These are phyloP conservation scores for Gonocerus acuteangulatus DNA, from an alignment of 2,888 invertebrate species.

Conservation along the genomic window DNA sequence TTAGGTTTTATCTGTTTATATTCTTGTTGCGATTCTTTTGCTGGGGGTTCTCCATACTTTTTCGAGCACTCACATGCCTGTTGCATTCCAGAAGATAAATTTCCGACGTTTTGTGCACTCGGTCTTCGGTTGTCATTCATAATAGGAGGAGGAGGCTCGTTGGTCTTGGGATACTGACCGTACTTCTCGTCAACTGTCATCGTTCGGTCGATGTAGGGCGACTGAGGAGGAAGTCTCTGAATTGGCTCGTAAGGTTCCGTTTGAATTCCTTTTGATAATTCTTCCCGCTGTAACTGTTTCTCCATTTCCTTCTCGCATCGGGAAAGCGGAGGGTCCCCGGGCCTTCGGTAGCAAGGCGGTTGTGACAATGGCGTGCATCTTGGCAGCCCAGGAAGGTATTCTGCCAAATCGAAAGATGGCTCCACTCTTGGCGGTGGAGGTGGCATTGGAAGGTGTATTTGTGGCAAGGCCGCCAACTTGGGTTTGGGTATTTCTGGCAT, in stretches of 20 bases:
- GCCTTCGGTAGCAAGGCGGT: slow-evolving; percentile 14
- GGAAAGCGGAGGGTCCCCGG: slow-evolving; percentile 11
- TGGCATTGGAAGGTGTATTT: not conserved
- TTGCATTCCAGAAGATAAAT: too few relatives aligned
- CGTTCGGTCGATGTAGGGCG: not conserved
- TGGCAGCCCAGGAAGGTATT: not conserved
- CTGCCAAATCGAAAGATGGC: not conserved
- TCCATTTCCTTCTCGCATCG: not conserved
- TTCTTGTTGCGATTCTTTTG: too few relatives aligned
- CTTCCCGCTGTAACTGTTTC: slow-evolving; percentile 2
- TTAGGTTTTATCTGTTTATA: too few relatives aligned
- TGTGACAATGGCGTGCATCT: not conserved
- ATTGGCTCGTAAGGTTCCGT: not conserved
- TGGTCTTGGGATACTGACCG: too few relatives aligned
- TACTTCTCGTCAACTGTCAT: too few relatives aligned
- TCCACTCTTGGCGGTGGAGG: not conserved
- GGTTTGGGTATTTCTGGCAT: not conserved
- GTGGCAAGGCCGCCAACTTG: not conserved
- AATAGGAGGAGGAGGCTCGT: too few relatives aligned
- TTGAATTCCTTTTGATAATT: slow-evolving; percentile 5
- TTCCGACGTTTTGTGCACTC: too few relatives aligned
- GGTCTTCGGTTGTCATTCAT: too few relatives aligned
- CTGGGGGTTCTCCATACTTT: too few relatives aligned
- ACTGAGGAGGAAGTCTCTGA: not conserved
- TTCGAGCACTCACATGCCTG: too few relatives aligned